Evolutionary conservation across 2,797 vertebrate genomes (phyloP).

Genomic region (Sardinella longiceps): DNA sequence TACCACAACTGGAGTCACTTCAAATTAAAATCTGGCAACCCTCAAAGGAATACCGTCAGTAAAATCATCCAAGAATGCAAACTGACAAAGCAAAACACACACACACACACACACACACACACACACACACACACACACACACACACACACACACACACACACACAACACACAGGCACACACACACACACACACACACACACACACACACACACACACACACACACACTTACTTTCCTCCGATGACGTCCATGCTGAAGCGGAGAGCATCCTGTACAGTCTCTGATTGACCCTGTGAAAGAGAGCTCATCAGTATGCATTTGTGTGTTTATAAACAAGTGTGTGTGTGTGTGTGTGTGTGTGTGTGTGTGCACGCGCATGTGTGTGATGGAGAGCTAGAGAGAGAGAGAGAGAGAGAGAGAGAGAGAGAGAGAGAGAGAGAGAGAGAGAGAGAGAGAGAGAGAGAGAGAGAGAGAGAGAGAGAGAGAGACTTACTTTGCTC

Average conservation of each 20-base stretch:
- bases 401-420: too few relatives aligned
- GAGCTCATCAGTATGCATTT: neutral
- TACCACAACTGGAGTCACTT: neutral
- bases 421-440: too few relatives aligned
- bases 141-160: neutral
- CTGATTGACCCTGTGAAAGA: slow-evolving; percentile 76
- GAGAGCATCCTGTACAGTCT: slow-evolving; percentile 81
- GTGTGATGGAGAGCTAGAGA: too few relatives aligned
- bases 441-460: too few relatives aligned
- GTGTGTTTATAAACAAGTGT: too few relatives aligned
- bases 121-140: neutral
- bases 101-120: neutral
- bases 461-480: too few relatives aligned
- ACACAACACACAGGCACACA: neutral
- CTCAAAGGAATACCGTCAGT: neutral
- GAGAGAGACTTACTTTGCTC: slow-evolving; percentile 79
- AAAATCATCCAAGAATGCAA: neutral
- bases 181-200: neutral
- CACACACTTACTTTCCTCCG: slow-evolving; percentile 82
- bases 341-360: neutral
- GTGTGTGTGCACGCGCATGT: neutral
- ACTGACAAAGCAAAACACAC: neutral
- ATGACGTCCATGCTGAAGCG: slow-evolving; percentile 86
- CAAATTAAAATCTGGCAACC: neutral
- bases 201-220: neutral